Conservation (phyloP, 2,797 vertebrate species). For the Neosalanx taihuensis region DNA sequence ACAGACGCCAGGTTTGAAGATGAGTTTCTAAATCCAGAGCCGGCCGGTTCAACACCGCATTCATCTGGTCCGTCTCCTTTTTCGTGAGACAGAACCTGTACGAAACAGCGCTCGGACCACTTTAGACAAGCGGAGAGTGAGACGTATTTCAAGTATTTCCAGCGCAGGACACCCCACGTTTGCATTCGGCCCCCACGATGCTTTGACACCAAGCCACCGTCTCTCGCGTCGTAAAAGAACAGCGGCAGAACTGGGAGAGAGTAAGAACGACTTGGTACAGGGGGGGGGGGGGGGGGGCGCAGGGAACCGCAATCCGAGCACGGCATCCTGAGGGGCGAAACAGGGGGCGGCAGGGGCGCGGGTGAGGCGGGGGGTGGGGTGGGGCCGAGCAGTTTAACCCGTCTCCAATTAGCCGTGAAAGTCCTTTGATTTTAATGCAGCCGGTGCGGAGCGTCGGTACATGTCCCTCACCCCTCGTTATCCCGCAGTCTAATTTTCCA, state of each 20-base stretch:
- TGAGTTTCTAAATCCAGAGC: background rate
- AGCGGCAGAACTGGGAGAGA: constrained; percentile 12
- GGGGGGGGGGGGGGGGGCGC: constrained; percentile 51
- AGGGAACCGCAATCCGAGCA: constrained; percentile 38
- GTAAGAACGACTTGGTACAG: constrained; percentile 40
- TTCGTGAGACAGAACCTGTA: too few species aligned
- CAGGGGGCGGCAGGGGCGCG: too few species aligned
- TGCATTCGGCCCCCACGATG: constrained; percentile 43
- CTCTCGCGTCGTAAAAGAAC: constrained; percentile 27
- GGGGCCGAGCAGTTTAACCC: constrained; percentile 78
- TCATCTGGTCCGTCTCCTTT: constrained; percentile 11
- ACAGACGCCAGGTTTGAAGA: constrained; percentile 37
- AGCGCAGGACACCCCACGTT: constrained; percentile 15
- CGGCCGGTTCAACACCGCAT: constrained; percentile 39
- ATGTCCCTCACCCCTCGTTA: constrained; percentile 80
- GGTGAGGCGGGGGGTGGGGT: constrained; percentile 54
- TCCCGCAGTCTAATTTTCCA: constrained; percentile 78
- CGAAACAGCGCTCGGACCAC: too few species aligned
- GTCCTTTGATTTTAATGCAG: constrained; percentile 80
- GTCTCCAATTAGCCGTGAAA: constrained; percentile 81
- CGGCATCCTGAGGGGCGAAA: constrained; percentile 45
- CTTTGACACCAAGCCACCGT: constrained; percentile 36
- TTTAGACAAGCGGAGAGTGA: constrained; percentile 29
- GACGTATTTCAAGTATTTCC: constrained; percentile 37
- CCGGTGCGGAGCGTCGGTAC: constrained; percentile 42